phyloP scores from a whole-genome alignment of 2,797 vertebrate genomes.

The Distichodus sexfasciatus region DNA sequence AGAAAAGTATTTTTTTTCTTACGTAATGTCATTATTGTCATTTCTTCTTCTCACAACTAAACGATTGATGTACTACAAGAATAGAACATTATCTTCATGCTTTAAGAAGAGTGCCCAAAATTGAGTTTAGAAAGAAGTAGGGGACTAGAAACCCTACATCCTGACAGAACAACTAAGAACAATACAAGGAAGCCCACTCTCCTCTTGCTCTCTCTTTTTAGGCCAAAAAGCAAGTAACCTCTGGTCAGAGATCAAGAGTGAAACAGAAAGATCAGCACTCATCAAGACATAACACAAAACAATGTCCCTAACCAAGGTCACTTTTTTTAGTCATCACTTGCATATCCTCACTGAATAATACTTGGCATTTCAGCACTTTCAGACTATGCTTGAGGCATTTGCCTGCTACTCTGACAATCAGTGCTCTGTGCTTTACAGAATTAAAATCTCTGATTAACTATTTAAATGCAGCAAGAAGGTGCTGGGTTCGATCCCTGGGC shows the following conservation, averaged over 20 bases:
- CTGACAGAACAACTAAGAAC: conserved; percentile 34
- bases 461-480: too few relatives aligned
- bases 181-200: conserved; percentile 42
- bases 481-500: too few relatives aligned
- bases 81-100: too few relatives aligned
- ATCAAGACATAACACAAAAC: conserved; percentile 27
- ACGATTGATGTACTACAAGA: too few relatives aligned
- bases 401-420: not conserved
- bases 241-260: not conserved
- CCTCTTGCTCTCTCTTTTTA: conserved; percentile 14
- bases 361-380: conserved; percentile 21
- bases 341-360: conserved; percentile 32
- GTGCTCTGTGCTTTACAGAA: not conserved
- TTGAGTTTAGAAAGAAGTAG: conserved; percentile 13
- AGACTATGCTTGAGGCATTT: not conserved
- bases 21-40: too few relatives aligned
- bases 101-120: not conserved
- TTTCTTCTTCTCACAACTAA: too few relatives aligned
- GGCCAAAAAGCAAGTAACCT: too few relatives aligned
- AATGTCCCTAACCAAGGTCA: conserved; percentile 30
- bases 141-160: conserved; percentile 29
- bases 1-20: too few relatives aligned
- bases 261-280: conserved; percentile 9
- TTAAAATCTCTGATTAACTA: too few relatives aligned
- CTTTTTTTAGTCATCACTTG: conserved; percentile 37